Percentiles rank a stretch among this genome's conserved stretches.
Conservation (phyloP, 2,888 invertebrate species). For the Colostygia pectinataria region DNA sequence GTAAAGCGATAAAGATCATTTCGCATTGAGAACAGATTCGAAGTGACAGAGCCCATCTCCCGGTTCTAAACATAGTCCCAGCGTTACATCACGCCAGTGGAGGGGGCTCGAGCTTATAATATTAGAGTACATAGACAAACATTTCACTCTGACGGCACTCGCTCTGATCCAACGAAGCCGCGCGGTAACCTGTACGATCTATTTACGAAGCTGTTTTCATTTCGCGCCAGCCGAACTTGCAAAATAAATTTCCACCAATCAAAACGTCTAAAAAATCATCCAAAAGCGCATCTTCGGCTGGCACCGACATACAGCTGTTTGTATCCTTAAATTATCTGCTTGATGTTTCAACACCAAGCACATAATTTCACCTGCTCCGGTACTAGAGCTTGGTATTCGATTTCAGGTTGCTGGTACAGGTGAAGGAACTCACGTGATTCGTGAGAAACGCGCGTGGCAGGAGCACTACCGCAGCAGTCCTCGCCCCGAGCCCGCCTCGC, state of each 20-base stretch:
- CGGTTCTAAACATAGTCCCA: slow-evolving; percentile 72
- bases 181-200: slow-evolving; percentile 68
- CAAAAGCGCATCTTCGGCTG: slow-evolving; percentile 1
- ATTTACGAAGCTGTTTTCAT: slow-evolving; percentile 37
- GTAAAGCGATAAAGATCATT: slow-evolving; percentile 3
- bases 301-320: neutral
- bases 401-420: slow-evolving; percentile 70
- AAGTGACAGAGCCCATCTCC: slow-evolving; percentile 36
- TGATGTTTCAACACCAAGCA: too few species aligned
- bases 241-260: too few species aligned
- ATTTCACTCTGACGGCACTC: slow-evolving; percentile 78
- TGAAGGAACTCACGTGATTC: slow-evolving; percentile 84
- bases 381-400: neutral
- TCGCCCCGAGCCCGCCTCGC: slow-evolving; percentile 81
- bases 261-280: neutral
- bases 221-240: slow-evolving; percentile 17
- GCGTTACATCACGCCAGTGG: slow-evolving; percentile 79
- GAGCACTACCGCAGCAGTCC: slow-evolving; percentile 80
- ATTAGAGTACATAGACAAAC: slow-evolving; percentile 80
- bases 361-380: too few species aligned
- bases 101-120: slow-evolving; percentile 79
- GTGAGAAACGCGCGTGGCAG: slow-evolving; percentile 82
- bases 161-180: slow-evolving; percentile 65
- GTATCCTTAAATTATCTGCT: neutral
- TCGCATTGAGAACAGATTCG: neutral